These are phyloP conservation scores for Halcyon badia DNA, from an alignment of 2,797 vertebrate species.

Conservation along the genomic window DNA sequence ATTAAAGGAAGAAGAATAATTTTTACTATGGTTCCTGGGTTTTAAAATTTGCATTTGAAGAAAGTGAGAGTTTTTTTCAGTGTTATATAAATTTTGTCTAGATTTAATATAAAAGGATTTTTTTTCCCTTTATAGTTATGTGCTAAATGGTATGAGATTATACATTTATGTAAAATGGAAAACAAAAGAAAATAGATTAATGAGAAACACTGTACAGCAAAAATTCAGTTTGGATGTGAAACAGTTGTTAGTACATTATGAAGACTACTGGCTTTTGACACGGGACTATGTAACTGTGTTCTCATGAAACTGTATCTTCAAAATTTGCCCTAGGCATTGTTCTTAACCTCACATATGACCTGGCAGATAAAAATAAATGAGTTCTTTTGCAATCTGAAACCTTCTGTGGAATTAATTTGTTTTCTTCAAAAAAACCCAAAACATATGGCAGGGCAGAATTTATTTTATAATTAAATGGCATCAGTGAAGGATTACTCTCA, in stretches of 20 bases:
- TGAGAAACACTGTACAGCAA: background rate
- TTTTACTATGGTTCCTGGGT: background rate
- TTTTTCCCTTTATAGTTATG: background rate
- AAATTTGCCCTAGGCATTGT: constrained; percentile 12
- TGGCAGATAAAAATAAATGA: constrained; percentile 22
- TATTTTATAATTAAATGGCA: constrained; percentile 51
- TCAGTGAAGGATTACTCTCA: background rate
- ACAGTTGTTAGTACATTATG: background rate
- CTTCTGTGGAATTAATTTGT: constrained; percentile 1
- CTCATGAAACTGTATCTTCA: constrained; percentile 4
- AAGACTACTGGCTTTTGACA: background rate
- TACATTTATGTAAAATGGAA: background rate
- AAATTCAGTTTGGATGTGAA: background rate
- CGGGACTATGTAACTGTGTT: background rate
- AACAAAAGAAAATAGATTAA: background rate
- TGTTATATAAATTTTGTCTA: background rate
- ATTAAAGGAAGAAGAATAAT: background rate
- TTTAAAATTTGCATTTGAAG: background rate
- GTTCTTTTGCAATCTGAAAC: background rate
- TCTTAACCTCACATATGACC: background rate
- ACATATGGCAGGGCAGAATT: constrained; percentile 8
- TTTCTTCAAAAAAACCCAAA: background rate
- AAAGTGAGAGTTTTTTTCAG: background rate
- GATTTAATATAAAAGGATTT: background rate
- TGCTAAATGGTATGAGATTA: background rate